Percentiles rank a stretch among this genome's conserved stretches.
Evolutionary conservation across 37 sponge, comb jelly and placozoan species (phyloP).

Genomic region (Cliona cf. orientalis): DNA sequence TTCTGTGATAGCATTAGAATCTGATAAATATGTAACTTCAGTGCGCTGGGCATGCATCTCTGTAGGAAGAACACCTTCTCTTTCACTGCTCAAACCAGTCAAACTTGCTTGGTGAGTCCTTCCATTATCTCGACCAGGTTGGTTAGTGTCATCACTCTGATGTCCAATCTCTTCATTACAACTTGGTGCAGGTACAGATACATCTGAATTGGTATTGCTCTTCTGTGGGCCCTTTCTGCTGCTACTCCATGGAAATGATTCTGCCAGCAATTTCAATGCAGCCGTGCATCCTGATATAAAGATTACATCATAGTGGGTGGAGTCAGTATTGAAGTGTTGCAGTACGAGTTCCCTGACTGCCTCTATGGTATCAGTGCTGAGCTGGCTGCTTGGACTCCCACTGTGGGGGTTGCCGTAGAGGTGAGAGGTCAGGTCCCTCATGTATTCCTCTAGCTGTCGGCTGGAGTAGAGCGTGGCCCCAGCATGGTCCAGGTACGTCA

Average conservation of each 20-base stretch:
- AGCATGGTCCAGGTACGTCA: slow-evolving; percentile 90
- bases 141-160: too few relatives aligned
- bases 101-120: not conserved
- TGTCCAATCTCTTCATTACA: not conserved
- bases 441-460: slow-evolving; percentile 64
- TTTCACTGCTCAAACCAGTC: not conserved
- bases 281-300: slow-evolving; percentile 89
- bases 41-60: too few relatives aligned
- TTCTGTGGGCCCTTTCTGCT: not conserved
- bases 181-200: not conserved
- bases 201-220: not conserved
- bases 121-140: not conserved
- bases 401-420: slow-evolving; percentile 96
- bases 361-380: slow-evolving; percentile 55
- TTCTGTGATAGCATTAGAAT: not conserved
- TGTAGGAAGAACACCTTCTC: not conserved
- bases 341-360: slow-evolving; percentile 65
- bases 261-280: slow-evolving; percentile 75
- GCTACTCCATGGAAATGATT: slow-evolving; percentile 78
- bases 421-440: slow-evolving; percentile 58
- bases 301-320: slow-evolving; percentile 67
- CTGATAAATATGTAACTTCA: not conserved
- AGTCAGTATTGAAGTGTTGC: slow-evolving; percentile 71
- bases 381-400: slow-evolving; percentile 59
- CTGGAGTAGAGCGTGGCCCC: slow-evolving; percentile 83